These are phyloP conservation scores for Nasonia vitripennis DNA, from an alignment of 1,140 invertebrate genomes.

Conservation along the genomic window DNA sequence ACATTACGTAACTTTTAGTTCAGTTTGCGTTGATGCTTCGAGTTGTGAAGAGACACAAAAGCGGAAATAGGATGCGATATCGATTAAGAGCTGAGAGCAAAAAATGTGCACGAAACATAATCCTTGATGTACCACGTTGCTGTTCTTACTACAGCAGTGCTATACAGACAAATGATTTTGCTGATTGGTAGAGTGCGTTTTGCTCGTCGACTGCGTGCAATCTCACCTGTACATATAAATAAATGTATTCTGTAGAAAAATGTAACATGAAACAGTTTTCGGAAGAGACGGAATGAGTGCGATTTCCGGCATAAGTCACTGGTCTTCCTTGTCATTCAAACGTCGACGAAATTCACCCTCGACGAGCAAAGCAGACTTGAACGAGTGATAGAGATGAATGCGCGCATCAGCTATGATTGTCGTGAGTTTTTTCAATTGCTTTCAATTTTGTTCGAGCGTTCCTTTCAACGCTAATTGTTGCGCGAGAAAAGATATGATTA, in stretches of 20 bases:
- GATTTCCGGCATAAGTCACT: constrained; percentile 36
- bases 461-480: constrained; percentile 36
- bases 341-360: constrained; percentile 32
- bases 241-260: constrained; percentile 38
- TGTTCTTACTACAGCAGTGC: not conserved
- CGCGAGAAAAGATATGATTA: constrained; percentile 2
- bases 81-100: constrained; percentile 22
- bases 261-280: constrained; percentile 16
- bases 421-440: constrained; percentile 36
- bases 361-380: constrained; percentile 11
- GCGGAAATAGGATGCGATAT: constrained; percentile 13
- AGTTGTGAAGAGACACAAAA: constrained; percentile 22
- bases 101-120: constrained; percentile 22
- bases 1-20: constrained; percentile 46
- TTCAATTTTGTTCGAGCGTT: constrained; percentile 33
- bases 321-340: constrained; percentile 49
- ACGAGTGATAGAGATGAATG: constrained; percentile 12
- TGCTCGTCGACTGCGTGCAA: constrained; percentile 21
- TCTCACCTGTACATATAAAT: constrained; percentile 46
- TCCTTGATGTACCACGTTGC: not conserved
- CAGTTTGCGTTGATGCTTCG: constrained; percentile 18
- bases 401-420: not conserved
- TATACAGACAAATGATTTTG: constrained; percentile 15
- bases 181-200: constrained; percentile 8
- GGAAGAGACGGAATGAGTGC: constrained; percentile 20